Evolutionary conservation across 2,888 invertebrate species (phyloP).

Genomic region (Watsonalla binaria): DNA sequence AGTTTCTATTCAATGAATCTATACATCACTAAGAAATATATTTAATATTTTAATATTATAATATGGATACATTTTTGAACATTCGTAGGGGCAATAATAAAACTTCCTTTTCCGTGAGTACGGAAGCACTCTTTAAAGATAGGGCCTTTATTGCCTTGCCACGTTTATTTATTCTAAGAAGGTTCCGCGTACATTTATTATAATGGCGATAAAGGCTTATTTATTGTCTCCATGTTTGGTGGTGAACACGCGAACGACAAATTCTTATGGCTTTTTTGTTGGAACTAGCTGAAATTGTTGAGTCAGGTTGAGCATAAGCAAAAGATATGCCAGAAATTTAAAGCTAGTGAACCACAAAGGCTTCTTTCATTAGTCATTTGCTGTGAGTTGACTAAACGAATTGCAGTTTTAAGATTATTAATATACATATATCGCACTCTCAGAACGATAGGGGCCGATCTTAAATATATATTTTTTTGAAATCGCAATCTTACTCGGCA

Average conservation of each 20-base stretch:
- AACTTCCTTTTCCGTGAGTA: constrained; percentile 34
- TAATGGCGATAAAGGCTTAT: constrained; percentile 73
- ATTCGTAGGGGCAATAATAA: constrained; percentile 45
- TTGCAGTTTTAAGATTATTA: too few relatives aligned
- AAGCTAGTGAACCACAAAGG: too few relatives aligned
- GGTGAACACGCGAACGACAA: constrained; percentile 56
- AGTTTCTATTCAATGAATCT: not conserved
- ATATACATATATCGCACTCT: too few relatives aligned
- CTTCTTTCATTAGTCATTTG: too few relatives aligned
- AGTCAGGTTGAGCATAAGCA: not conserved
- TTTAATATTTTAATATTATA: constrained; percentile 2
- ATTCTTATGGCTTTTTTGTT: constrained; percentile 16
- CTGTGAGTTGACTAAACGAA: too few relatives aligned
- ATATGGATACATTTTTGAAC: constrained; percentile 31
- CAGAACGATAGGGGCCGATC: too few relatives aligned
- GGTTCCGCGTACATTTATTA: constrained; percentile 70
- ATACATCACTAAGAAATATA: not conserved
- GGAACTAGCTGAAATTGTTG: not conserved
- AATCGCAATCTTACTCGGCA: too few relatives aligned
- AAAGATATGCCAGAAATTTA: too few relatives aligned
- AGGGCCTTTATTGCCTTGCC: constrained; percentile 53
- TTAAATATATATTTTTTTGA: too few relatives aligned
- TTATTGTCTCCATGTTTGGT: constrained; percentile 64
- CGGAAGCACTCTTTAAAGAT: constrained; percentile 40
- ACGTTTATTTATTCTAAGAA: constrained; percentile 60